These are phyloP conservation scores for Lydus trimaculatus DNA, from an alignment of 2,888 invertebrate genomes.

Conservation along the genomic window DNA sequence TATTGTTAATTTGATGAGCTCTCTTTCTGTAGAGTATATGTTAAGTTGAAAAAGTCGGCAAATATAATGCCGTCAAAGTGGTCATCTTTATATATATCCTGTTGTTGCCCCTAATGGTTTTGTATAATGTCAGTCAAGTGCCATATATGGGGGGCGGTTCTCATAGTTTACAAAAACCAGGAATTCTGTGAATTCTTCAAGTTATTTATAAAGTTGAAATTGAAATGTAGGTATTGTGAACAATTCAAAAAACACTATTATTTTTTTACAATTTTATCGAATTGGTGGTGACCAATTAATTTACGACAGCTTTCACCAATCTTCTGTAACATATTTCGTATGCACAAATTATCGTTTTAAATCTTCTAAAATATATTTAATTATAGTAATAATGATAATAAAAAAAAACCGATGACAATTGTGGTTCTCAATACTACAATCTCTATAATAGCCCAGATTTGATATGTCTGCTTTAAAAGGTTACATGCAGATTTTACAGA, in stretches of 20 bases:
- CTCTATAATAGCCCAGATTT: background rate
- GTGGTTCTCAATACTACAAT: too few relatives aligned
- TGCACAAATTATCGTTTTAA: background rate
- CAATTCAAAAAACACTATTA: too few relatives aligned
- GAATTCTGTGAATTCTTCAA: conserved; percentile 19
- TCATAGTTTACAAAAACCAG: conserved; percentile 20
- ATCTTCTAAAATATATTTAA: background rate
- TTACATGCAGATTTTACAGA: background rate
- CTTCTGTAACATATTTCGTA: too few relatives aligned
- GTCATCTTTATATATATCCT: background rate
- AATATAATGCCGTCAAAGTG: background rate
- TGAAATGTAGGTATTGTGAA: background rate
- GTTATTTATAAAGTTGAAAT: conserved; percentile 8
- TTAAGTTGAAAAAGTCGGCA: background rate
- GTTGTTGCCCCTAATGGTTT: conserved; percentile 24
- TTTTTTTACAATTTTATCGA: too few relatives aligned
- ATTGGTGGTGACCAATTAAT: too few relatives aligned
- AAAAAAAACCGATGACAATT: too few relatives aligned
- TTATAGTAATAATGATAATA: too few relatives aligned
- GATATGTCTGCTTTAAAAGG: background rate
- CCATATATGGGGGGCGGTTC: conserved; percentile 17
- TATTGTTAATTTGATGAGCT: background rate
- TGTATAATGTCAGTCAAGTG: conserved; percentile 25
- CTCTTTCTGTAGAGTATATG: background rate
- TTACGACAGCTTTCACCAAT: too few relatives aligned